These are phyloP conservation scores for Odocoileus virginianus DNA, from an alignment of 2,113 vertebrate genomes.

Conservation along the genomic window DNA sequence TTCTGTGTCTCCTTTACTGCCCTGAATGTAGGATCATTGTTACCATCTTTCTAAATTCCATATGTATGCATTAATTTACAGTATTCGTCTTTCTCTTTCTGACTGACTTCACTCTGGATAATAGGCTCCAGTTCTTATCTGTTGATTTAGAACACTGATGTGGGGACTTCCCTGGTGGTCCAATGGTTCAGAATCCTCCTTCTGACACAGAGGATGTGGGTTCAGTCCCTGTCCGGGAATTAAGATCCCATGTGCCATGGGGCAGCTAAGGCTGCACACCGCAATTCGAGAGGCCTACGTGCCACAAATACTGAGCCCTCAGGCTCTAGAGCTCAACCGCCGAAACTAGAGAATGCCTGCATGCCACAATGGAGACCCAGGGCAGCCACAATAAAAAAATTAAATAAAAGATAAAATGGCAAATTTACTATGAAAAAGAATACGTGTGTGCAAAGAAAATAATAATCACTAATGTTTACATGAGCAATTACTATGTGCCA, in stretches of 20 bases:
- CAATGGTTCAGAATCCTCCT: neutral
- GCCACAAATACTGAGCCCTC: neutral
- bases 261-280: neutral
- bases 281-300: neutral
- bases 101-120: neutral
- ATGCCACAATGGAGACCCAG: neutral
- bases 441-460: neutral
- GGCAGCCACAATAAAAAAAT: neutral
- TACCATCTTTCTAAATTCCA: neutral
- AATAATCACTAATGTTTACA: neutral
- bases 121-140: neutral
- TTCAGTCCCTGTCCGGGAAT: neutral
- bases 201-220: neutral
- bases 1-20: neutral
- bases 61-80: neutral
- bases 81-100: neutral
- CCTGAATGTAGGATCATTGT: neutral
- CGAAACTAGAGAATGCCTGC: fast-evolving
- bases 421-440: neutral
- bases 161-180: neutral
- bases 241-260: neutral
- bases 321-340: neutral
- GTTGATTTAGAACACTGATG: neutral
- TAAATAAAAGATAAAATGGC: neutral
- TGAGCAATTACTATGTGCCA: neutral